Base-by-base conservation (phyloP, 2,113 vertebrate genomes). In the Acanthisitta chloris region DNA sequence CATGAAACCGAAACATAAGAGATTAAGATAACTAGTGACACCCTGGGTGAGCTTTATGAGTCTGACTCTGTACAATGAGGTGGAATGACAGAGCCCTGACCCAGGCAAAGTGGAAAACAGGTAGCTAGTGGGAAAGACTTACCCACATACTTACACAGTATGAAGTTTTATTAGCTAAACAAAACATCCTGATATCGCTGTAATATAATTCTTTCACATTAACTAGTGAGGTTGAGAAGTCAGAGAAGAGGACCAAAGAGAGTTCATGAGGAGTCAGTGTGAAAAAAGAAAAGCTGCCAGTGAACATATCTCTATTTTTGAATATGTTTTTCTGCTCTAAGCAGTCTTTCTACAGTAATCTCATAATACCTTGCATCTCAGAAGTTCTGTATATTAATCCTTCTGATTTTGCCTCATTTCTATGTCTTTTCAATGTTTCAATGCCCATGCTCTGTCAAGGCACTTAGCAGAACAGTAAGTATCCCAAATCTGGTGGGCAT, bases 1-100 rank as follows among this genome's bases (percentile, higher is more conserved):
- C 0, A 0, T 43, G 18, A 83, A 81, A 73, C 13, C 2, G 3
- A 88, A 81, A 88, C 1, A 0, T 3, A 89, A 71, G 24, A 42
- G 13, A 24, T 65, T 29, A 31, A 81, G 64, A 14, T 46, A 85
- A 49, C 28, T 34, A 57, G 6, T 42, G 61, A n/a, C 0, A 2
- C n/a, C 8, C 25, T 54, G 59, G 48, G 42, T 42, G 46, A 94
- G 21, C 4, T 71, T 49, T 33, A 51, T 17, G 24, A 65, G 28
- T 18, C 36, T 65, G 74, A 46, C 16, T 49, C 31, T 2, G 7
- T 70, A 15, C 29, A 65, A n/a, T 0, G 1, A 25, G 29, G 25
- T 16, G 40, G 8, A 72, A 79, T 10, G 34, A 31, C 43, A 81
- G 42, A 76, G 12, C 52, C 65, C 38, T 59, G 34, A 46, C 13